Conservation (phyloP, 2,113 vertebrate species). For the Dinomys branickii region DNA sequence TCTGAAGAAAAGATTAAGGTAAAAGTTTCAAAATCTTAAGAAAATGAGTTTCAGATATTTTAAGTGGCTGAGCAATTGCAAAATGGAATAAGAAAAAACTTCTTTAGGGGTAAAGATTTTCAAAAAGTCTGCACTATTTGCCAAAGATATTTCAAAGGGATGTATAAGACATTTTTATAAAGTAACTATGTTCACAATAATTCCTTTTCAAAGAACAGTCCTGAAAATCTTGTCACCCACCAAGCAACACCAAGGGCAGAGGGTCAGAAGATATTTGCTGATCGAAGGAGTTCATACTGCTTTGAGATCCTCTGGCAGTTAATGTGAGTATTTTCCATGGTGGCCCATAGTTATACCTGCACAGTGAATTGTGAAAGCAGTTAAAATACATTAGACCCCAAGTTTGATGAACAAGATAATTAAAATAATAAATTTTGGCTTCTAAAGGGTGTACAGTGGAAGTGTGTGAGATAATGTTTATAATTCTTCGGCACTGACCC, state of each 20-base stretch:
- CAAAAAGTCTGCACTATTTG: not conserved
- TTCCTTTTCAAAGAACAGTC: conserved; percentile 28
- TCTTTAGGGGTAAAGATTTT: not conserved
- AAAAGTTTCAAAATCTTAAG: conserved; percentile 23
- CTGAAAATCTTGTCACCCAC: not conserved
- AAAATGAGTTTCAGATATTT: conserved; percentile 23
- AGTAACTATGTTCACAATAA: conserved; percentile 34
- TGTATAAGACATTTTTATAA: conserved; percentile 22
- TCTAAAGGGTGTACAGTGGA: not conserved
- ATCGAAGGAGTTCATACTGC: not conserved
- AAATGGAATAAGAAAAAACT: not conserved
- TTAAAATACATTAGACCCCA: conserved; percentile 19
- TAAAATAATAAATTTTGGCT: not conserved
- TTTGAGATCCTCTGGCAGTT: not conserved
- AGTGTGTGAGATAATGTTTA: not conserved
- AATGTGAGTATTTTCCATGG: not conserved
- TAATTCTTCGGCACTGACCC: not conserved
- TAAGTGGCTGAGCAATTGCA: not conserved
- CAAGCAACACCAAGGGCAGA: not conserved
- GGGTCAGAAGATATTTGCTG: conserved; percentile 25
- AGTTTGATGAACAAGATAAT: conserved; percentile 15
- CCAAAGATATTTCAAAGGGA: conserved; percentile 55
- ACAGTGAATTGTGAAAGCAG: not conserved
- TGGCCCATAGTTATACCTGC: not conserved
- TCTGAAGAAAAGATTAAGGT: not conserved